These are phyloP conservation scores for Colletes collaris DNA, from an alignment of 2,888 invertebrate species.

Conservation along the genomic window DNA sequence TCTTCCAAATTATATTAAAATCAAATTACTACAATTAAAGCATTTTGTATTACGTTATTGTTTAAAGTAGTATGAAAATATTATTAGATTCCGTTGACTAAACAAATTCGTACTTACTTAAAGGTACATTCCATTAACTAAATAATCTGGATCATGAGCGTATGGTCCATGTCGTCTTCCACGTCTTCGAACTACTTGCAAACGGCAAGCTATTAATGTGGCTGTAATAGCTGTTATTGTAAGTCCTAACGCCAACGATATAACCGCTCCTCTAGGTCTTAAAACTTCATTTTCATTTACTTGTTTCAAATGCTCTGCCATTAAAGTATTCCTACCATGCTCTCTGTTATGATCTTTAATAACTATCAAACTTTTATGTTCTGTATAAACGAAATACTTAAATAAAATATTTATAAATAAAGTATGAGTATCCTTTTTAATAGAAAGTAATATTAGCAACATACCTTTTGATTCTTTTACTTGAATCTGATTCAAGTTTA, in stretches of 20 bases:
- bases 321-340: constrained; percentile 54
- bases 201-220: constrained; percentile 91
- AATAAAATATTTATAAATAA: background rate
- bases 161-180: constrained; percentile 91
- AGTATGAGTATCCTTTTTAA: background rate
- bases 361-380: constrained; percentile 58
- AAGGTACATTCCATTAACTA: constrained; percentile 99
- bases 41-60: background rate
- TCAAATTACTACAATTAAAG: constrained; percentile 7
- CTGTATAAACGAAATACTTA: constrained; percentile 29
- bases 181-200: constrained; percentile 91
- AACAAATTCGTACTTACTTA: constrained; percentile 82
- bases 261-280: constrained; percentile 91
- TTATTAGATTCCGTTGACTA: constrained; percentile 22
- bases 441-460: background rate
- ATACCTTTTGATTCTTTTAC: constrained; percentile 57
- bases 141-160: constrained; percentile 97
- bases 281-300: constrained; percentile 71
- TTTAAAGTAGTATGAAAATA: constrained; percentile 57
- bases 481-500: constrained; percentile 46
- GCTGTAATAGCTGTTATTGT: constrained; percentile 92
- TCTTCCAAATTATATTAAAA: constrained; percentile 19
- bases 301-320: constrained; percentile 76
- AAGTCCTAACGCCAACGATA: constrained; percentile 91
- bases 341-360: constrained; percentile 57